phyloP scores from a whole-genome alignment of 2,888 invertebrate genomes.

The Lasioglossum pauxillum region DNA sequence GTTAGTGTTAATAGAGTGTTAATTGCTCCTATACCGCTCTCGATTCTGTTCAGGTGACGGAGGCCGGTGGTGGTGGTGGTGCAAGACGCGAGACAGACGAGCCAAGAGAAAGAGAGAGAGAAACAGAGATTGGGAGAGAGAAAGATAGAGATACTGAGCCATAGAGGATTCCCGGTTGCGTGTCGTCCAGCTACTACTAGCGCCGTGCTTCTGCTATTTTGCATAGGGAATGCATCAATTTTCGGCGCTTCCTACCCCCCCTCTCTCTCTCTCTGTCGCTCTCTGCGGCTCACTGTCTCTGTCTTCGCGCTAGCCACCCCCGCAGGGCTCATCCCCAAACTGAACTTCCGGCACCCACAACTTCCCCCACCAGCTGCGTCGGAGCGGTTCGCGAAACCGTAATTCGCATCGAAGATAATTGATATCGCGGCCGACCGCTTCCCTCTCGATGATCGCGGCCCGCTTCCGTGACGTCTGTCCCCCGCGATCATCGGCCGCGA shows the following conservation, averaged over 20 bases:
- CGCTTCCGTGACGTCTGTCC: slow-evolving; percentile 20
- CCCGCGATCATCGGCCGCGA: slow-evolving; percentile 51
- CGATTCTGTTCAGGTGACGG: slow-evolving; percentile 85
- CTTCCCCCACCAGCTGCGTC: slow-evolving; percentile 39
- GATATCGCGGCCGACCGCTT: slow-evolving; percentile 64
- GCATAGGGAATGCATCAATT: slow-evolving; percentile 83
- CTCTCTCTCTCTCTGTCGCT: slow-evolving; percentile 43
- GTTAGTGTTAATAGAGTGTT: slow-evolving; percentile 85
- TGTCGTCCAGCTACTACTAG: slow-evolving; percentile 76
- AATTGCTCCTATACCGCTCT: slow-evolving; percentile 83
- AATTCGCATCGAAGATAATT: slow-evolving; percentile 79
- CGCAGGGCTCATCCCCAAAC: slow-evolving; percentile 37
- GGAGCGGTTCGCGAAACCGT: slow-evolving; percentile 67
- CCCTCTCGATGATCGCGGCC: slow-evolving; percentile 4
- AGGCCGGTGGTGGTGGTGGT: slow-evolving; percentile 62
- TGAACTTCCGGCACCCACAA: slow-evolving; percentile 64
- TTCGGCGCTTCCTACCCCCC: slow-evolving; percentile 75
- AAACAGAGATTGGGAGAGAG: slow-evolving; percentile 30
- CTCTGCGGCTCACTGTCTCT: slow-evolving; percentile 10
- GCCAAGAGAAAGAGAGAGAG: slow-evolving; percentile 28
- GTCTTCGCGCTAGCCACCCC: slow-evolving; percentile 25
- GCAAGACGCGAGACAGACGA: slow-evolving; percentile 56
- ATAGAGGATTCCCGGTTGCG: slow-evolving; percentile 74
- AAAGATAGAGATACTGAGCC: slow-evolving; percentile 50
- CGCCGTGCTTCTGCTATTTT: slow-evolving; percentile 80